phyloP scores from a whole-genome alignment of 2,113 vertebrate genomes.

The Carassius carassius region DNA sequence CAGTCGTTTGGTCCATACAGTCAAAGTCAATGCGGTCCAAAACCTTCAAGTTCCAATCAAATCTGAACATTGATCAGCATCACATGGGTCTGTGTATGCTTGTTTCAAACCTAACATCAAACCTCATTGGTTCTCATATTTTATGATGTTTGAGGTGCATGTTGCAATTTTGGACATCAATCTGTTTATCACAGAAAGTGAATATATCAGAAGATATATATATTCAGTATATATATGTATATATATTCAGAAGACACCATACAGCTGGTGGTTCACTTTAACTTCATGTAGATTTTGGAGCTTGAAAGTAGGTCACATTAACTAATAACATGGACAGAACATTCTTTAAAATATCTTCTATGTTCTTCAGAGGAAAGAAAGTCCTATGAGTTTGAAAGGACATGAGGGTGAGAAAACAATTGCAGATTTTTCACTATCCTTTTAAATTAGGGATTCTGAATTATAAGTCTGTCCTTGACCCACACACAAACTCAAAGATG shows the following conservation, averaged over 20 bases:
- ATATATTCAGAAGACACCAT: neutral
- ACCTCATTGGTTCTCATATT: neutral
- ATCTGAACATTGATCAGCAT: neutral
- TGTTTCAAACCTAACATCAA: neutral
- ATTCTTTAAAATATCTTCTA: neutral
- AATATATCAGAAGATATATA: too few species aligned
- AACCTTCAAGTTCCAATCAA: neutral
- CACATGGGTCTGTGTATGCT: neutral
- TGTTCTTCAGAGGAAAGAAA: neutral
- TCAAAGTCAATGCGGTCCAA: neutral
- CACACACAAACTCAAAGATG: neutral
- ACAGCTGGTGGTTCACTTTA: neutral
- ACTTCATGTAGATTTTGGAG: neutral
- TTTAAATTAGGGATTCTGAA: constrained; percentile 20
- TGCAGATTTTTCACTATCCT: neutral
- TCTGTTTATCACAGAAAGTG: neutral
- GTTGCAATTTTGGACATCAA: neutral
- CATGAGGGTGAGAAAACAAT: neutral
- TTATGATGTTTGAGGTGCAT: neutral
- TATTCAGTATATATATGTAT: too few species aligned
- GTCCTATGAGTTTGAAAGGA: neutral
- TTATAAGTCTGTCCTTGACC: neutral
- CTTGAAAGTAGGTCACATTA: neutral
- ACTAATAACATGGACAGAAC: neutral
- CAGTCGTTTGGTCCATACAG: neutral